These are phyloP conservation scores for Cromileptes altivelis DNA, from an alignment of 2,113 vertebrate genomes.

Conservation along the genomic window DNA sequence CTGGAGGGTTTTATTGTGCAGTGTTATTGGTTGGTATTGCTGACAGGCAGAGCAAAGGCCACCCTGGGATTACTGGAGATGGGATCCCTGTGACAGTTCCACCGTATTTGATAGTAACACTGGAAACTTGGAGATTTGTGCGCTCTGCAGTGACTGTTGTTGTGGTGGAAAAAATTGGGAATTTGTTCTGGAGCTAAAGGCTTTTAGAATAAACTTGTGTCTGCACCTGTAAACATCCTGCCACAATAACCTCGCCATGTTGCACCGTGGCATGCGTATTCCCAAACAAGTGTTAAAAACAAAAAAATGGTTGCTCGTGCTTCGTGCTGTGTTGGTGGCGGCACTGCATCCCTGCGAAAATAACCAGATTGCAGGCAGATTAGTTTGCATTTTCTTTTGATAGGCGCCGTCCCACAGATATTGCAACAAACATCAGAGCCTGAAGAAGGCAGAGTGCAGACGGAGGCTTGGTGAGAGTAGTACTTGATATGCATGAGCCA, in stretches of 20 bases:
- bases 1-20: constrained; percentile 83
- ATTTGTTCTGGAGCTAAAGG: constrained; percentile 50
- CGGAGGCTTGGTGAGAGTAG: constrained; percentile 56
- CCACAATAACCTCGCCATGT: neutral
- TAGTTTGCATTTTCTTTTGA: constrained; percentile 19
- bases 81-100: constrained; percentile 72
- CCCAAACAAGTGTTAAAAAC: neutral
- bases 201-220: constrained; percentile 26
- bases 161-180: constrained; percentile 38
- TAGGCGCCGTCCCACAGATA: constrained; percentile 28
- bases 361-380: constrained; percentile 36
- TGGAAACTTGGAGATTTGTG: constrained; percentile 51
- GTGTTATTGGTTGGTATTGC: constrained; percentile 84
- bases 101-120: constrained; percentile 62
- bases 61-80: constrained; percentile 74
- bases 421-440: constrained; percentile 55
- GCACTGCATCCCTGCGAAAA: constrained; percentile 10
- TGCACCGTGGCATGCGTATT: neutral
- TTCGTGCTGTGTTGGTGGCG: neutral
- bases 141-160: constrained; percentile 43
- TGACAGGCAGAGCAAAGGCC: constrained; percentile 85
- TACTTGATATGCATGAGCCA: constrained; percentile 80
- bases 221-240: neutral
- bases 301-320: constrained; percentile 12
- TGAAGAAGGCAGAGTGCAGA: constrained; percentile 52